Conservation (phyloP, 2,888 invertebrate species). For the Petrophora chlorosata region DNA sequence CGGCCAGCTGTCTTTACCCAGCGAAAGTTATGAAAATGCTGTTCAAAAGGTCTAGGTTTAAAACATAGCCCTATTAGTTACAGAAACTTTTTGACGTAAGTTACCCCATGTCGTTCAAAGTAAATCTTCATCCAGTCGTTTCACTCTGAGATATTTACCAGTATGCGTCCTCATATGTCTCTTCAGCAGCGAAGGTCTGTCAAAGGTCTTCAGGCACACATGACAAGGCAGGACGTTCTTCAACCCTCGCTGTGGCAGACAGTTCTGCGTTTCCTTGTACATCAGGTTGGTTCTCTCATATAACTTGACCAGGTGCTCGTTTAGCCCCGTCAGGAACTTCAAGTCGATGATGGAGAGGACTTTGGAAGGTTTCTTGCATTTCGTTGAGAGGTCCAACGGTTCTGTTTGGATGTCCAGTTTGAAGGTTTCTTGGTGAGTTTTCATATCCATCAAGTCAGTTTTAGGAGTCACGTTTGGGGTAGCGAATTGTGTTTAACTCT, state of each 20-base stretch:
- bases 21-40: too few relatives aligned
- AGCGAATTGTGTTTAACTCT: too few relatives aligned
- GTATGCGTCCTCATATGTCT: conserved; percentile 88
- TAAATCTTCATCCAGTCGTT: too few relatives aligned
- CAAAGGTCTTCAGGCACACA: conserved; percentile 87
- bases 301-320: conserved; percentile 67
- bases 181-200: conserved; percentile 86
- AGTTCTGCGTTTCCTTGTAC: conserved; percentile 39
- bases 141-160: conserved; percentile 78
- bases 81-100: neutral
- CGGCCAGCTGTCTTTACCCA: too few relatives aligned
- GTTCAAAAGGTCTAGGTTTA: too few relatives aligned
- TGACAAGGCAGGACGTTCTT: conserved; percentile 82
- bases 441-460: conserved; percentile 8
- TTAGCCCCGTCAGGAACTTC: conserved; percentile 70
- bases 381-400: conserved; percentile 70
- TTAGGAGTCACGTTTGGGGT: too few relatives aligned
- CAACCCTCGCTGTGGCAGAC: conserved; percentile 26
- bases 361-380: conserved; percentile 45
- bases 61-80: too few relatives aligned
- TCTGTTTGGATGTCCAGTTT: conserved; percentile 67
- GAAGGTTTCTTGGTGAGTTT: conserved; percentile 6
- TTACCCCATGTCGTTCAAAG: neutral
- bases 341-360: conserved; percentile 65
- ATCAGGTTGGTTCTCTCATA: conserved; percentile 66